These are phyloP conservation scores for Eilema griseolum DNA, from an alignment of 2,888 invertebrate species.

Conservation along the genomic window DNA sequence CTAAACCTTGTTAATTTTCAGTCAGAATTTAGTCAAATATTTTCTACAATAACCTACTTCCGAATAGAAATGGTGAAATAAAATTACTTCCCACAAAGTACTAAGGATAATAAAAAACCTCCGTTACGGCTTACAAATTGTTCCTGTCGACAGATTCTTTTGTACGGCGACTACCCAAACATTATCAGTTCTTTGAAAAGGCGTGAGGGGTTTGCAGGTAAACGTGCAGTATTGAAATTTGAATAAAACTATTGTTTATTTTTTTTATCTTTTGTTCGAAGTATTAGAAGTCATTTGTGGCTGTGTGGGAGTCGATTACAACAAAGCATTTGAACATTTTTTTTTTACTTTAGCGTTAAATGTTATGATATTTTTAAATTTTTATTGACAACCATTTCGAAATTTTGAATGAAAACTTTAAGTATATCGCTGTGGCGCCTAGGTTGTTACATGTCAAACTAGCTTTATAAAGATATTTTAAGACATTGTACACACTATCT, in stretches of 20 bases:
- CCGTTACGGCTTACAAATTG: slow-evolving; percentile 11
- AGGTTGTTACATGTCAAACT: too few relatives aligned
- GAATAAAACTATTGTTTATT: slow-evolving; percentile 13
- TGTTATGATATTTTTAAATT: not conserved
- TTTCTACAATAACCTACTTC: not conserved
- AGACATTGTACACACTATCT: too few relatives aligned
- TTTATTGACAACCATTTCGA: not conserved
- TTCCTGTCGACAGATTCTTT: slow-evolving; percentile 7
- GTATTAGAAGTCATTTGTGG: slow-evolving; percentile 11
- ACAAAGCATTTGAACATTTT: not conserved
- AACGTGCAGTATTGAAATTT: slow-evolving; percentile 25
- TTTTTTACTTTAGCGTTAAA: not conserved
- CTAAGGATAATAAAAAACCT: slow-evolving; percentile 8
- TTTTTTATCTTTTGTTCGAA: slow-evolving; percentile 15
- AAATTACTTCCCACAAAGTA: not conserved
- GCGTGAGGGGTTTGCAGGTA: slow-evolving; percentile 37
- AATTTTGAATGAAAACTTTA: too few relatives aligned
- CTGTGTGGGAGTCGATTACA: not conserved
- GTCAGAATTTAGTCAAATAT: not conserved
- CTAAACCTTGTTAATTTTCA: not conserved
- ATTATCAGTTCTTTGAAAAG: slow-evolving; percentile 31
- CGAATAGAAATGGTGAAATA: not conserved
- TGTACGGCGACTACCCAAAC: not conserved
- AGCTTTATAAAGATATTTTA: too few relatives aligned
- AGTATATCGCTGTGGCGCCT: too few relatives aligned